These are phyloP conservation scores for Grammomys surdaster DNA, from an alignment of 2,113 vertebrate genomes.

Conservation along the genomic window DNA sequence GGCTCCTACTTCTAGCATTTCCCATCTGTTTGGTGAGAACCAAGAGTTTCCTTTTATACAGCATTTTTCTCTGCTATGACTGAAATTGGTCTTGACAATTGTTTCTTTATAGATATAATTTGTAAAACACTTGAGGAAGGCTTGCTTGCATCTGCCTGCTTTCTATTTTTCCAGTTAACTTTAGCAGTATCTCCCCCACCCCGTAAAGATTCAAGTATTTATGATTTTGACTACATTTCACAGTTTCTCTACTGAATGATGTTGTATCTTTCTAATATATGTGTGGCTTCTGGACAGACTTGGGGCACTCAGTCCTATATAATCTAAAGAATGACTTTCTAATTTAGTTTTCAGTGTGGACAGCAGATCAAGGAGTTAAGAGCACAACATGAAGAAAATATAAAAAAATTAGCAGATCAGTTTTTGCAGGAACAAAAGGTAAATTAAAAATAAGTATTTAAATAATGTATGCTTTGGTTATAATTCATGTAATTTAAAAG, in stretches of 20 bases:
- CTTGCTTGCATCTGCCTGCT: constrained; percentile 43
- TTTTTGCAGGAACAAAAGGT: constrained; percentile 88
- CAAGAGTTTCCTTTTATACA: constrained; percentile 35
- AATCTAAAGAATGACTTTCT: constrained; percentile 76
- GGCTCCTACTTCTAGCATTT: constrained; percentile 45
- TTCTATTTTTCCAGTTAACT: neutral
- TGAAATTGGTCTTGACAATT: constrained; percentile 46
- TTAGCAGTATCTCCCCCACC: constrained; percentile 27
- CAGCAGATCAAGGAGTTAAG: constrained; percentile 96
- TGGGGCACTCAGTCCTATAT: constrained; percentile 31
- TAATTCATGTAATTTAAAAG: constrained; percentile 57
- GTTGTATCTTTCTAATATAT: constrained; percentile 44
- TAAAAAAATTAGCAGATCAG: constrained; percentile 90
- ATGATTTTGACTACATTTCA: constrained; percentile 8
- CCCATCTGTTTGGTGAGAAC: constrained; percentile 6
- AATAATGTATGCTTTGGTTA: constrained; percentile 48
- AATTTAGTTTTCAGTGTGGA: constrained; percentile 95
- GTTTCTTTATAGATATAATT: constrained; percentile 39
- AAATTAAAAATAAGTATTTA: constrained; percentile 61
- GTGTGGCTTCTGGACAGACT: constrained; percentile 46
- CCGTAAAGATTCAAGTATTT: neutral
- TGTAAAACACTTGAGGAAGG: constrained; percentile 39
- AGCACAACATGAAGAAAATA: constrained; percentile 94
- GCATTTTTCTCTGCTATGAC: constrained; percentile 45
- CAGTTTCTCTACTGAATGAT: constrained; percentile 28